These are phyloP conservation scores for Poecilobothrus nobilitatus DNA, from an alignment of 2,888 invertebrate species.

Conservation along the genomic window DNA sequence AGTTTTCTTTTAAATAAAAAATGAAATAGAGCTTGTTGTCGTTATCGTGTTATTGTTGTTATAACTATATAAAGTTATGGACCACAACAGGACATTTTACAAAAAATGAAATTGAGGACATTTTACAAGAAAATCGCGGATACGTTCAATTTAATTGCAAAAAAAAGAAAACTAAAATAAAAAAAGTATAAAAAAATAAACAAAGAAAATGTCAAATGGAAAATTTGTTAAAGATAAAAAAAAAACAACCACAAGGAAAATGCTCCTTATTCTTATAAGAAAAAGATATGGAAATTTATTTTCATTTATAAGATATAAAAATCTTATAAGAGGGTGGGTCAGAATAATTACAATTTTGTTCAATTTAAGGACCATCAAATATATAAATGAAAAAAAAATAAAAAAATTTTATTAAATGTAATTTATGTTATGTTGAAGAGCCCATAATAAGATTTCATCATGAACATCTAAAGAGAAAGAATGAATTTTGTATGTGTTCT, in stretches of 20 bases:
- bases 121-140: not conserved
- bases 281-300: slow-evolving; percentile 1
- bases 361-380: not conserved
- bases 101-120: too few relatives aligned
- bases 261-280: not conserved
- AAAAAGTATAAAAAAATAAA: too few relatives aligned
- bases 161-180: too few relatives aligned
- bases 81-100: not conserved
- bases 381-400: not conserved
- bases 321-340: too few relatives aligned
- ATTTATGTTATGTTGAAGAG: not conserved
- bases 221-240: not conserved
- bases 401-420: not conserved
- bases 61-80: not conserved
- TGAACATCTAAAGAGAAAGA: not conserved
- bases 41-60: too few relatives aligned
- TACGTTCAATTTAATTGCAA: not conserved
- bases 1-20: too few relatives aligned
- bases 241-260: not conserved
- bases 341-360: not conserved
- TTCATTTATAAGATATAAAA: not conserved
- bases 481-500: not conserved
- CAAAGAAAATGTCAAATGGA: not conserved
- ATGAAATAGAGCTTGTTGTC: too few relatives aligned
- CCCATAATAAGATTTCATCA: not conserved